Evolutionary conservation across 2,888 invertebrate species (phyloP).

Genomic region (Baccha elongata): DNA sequence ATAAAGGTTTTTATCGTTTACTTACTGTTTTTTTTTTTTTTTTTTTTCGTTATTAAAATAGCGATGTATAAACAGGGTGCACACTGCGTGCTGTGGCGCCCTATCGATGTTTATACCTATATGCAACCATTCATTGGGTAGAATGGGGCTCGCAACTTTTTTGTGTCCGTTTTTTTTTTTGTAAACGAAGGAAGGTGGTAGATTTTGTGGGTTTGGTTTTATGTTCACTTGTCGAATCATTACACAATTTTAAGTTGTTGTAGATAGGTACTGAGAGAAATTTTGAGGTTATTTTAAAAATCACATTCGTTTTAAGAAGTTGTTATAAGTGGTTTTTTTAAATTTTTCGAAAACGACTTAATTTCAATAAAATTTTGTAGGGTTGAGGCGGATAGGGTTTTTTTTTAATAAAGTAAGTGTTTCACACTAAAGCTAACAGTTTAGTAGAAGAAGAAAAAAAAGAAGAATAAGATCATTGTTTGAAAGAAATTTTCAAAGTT

Average conservation of each 20-base stretch:
- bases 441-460: too few species aligned
- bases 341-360: too few species aligned
- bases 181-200: neutral
- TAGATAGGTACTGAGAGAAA: constrained; percentile 55
- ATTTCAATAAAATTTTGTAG: too few species aligned
- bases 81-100: constrained; percentile 57
- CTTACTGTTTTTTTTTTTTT: constrained; percentile 15
- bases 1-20: constrained; percentile 45
- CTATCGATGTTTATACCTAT: constrained; percentile 48
- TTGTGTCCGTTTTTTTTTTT: constrained; percentile 3
- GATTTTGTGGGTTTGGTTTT: constrained; percentile 54
- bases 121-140: constrained; percentile 24
- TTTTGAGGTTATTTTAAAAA: neutral
- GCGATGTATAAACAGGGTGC: constrained; percentile 19
- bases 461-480: too few species aligned
- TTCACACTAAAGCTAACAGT: too few species aligned
- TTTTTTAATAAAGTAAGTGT: too few species aligned
- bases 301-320: too few species aligned
- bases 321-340: too few species aligned
- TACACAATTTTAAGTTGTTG: constrained; percentile 63
- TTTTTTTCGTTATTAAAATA: constrained; percentile 1
- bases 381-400: too few species aligned
- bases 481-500: too few species aligned
- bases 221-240: constrained; percentile 69
- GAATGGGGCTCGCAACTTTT: constrained; percentile 9